Conservation (phyloP, 2,113 vertebrate genomes). For the Ochotona princeps region DNA sequence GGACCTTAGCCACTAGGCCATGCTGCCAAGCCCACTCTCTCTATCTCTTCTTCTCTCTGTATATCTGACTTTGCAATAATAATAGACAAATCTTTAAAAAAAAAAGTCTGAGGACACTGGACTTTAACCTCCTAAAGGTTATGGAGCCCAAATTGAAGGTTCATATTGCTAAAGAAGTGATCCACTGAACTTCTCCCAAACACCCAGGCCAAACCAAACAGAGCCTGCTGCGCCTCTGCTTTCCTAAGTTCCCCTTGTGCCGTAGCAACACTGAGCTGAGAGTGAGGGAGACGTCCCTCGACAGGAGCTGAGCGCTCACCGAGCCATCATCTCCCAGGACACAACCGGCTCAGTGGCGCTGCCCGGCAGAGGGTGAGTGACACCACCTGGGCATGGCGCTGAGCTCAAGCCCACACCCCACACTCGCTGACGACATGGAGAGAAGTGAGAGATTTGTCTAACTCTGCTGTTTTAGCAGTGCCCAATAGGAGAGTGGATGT, state of each 20-base stretch:
- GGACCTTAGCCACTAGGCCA: too few species aligned
- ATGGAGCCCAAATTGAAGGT: slow-evolving; percentile 42
- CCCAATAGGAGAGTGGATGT: neutral
- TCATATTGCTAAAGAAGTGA: slow-evolving; percentile 8
- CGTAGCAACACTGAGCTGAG: too few species aligned
- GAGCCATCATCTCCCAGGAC: neutral
- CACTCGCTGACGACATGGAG: neutral
- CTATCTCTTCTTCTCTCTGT: too few species aligned
- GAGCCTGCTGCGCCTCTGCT: neutral
- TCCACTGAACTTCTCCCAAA: neutral
- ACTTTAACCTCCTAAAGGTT: neutral
- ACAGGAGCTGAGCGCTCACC: neutral
- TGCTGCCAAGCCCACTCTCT: too few species aligned
- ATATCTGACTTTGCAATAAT: too few species aligned
- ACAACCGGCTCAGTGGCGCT: neutral
- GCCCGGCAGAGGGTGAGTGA: neutral
- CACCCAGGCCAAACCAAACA: neutral
- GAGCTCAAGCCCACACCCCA: neutral
- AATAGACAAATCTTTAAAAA: too few species aligned
- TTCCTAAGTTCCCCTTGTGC: neutral
- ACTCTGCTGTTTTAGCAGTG: neutral
- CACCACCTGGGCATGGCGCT: neutral
- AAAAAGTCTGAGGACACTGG: neutral
- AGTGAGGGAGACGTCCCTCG: neutral
- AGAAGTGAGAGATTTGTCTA: neutral